Base-by-base conservation (phyloP, 2,797 vertebrate species). In the Echeneis naucrates region DNA sequence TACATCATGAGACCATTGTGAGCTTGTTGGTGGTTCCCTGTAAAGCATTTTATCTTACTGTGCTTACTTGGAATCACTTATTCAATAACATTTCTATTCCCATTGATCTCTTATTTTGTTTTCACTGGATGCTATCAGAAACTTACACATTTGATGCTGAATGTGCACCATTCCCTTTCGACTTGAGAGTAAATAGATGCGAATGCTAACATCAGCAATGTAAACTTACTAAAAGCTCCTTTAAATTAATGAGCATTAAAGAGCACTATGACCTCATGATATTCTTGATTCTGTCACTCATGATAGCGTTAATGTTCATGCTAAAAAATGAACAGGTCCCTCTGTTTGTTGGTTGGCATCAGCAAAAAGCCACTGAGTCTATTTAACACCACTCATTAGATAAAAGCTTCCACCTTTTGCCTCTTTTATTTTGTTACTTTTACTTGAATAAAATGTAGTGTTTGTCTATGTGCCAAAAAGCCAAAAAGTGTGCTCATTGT, bases 341-440 rank as follows among this genome's bases (percentile, higher is more conserved):
- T 44, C 59, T 71, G 40, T 50, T 30, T 59, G 35, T 19, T 52
- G 32, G n/a, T 19, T 37, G 38, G 48, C 50, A 57, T 50, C 24
- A 57, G 35, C 42, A 42, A 10, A 27, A 21, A 21, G 61, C 19
- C 37, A 9, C 14, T 21, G 17, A 11, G 27, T 42, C 42, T 33
- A 21, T 33, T 8, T 23, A 32, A 37, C 16, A 38, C 33, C n/a
- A 3, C 12, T 62, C 14, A 63, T 56, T 54, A 26, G 51, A 55
- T 62, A 37, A 55, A 48, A 48, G 58, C 27, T 14, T 51, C 3
- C 24, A 42, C 24, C 24, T 51, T 50, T 67, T 47, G 42, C 13
- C 42, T 47, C 19, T 23, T 61, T 47, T 23, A 59, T 27, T 14
- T 16, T 57, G 35, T 40, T 26, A 38, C 37, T 57, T 23, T 17